Percentiles rank a stretch among this genome's conserved stretches.
Conservation (phyloP, 2,113 vertebrate species). For the Zingel zingel region DNA sequence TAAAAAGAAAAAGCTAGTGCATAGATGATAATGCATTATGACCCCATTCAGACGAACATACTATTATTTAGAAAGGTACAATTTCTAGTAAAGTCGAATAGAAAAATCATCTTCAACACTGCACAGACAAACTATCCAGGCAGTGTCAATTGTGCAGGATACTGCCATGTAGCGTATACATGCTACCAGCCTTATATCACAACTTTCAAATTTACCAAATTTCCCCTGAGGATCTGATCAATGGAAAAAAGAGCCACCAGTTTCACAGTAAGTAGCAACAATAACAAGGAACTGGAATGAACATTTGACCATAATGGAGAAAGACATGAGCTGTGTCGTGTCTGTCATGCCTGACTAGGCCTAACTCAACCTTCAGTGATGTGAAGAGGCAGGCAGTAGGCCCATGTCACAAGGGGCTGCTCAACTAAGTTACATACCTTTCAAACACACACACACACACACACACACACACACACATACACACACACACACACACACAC, state of each 20-base stretch:
- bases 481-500: background rate
- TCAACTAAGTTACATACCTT: constrained; percentile 13
- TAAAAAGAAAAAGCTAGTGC: background rate
- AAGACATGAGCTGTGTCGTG: constrained; percentile 56
- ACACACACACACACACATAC: background rate
- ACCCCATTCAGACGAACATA: background rate
- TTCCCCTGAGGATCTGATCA: constrained; percentile 51
- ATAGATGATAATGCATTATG: background rate
- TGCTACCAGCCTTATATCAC: constrained; percentile 8
- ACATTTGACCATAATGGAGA: constrained; percentile 61
- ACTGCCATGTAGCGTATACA: constrained; percentile 26
- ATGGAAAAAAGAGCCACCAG: constrained; percentile 56
- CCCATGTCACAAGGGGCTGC: constrained; percentile 31
- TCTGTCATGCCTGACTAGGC: constrained; percentile 67
- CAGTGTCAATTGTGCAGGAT: constrained; percentile 12
- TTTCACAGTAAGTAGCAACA: constrained; percentile 43
- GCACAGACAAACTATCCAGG: constrained; percentile 3
- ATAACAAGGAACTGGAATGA: constrained; percentile 50
- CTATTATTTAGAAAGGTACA: background rate
- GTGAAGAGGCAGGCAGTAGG: constrained; percentile 45
- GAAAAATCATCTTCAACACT: background rate
- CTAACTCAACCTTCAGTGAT: constrained; percentile 65
- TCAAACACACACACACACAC: background rate
- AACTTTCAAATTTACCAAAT: constrained; percentile 32
- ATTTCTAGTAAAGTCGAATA: background rate